A percentile compares a stretch with the other conserved stretches of the same genome.
Evolutionary conservation across 2,797 vertebrate genomes (phyloP).

Genomic region (Sebastes cheni): DNA sequence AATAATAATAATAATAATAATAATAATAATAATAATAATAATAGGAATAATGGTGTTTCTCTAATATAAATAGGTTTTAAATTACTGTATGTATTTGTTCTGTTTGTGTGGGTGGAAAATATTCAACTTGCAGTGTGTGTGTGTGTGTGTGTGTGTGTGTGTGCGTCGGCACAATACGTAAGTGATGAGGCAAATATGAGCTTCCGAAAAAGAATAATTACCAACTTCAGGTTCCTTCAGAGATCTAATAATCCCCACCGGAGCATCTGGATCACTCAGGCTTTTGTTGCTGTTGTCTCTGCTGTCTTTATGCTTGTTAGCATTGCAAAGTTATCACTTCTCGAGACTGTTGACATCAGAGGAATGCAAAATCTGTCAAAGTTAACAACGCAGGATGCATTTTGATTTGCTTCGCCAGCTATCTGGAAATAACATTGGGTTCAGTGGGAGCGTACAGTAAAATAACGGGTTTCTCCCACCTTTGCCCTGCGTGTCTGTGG

Average conservation of each 20-base stretch:
- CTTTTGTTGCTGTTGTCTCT: neutral
- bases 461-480: neutral
- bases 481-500: neutral
- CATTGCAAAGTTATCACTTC: conserved; percentile 14
- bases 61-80: neutral
- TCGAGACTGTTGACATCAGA: conserved; percentile 36
- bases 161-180: neutral
- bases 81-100: neutral
- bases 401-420: conserved; percentile 41
- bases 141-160: neutral
- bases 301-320: conserved; percentile 24
- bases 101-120: neutral
- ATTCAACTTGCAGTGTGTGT: neutral
- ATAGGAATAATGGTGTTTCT: neutral
- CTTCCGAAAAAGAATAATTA: neutral
- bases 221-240: neutral
- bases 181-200: neutral
- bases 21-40: neutral
- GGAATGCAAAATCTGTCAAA: conserved; percentile 23
- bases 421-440: neutral
- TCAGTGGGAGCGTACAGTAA: neutral
- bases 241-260: neutral
- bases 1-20: neutral
- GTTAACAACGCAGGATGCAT: neutral
- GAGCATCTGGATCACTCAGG: neutral